These are phyloP conservation scores for Melitaea athalia DNA, from an alignment of 2,888 invertebrate genomes.

Conservation along the genomic window DNA sequence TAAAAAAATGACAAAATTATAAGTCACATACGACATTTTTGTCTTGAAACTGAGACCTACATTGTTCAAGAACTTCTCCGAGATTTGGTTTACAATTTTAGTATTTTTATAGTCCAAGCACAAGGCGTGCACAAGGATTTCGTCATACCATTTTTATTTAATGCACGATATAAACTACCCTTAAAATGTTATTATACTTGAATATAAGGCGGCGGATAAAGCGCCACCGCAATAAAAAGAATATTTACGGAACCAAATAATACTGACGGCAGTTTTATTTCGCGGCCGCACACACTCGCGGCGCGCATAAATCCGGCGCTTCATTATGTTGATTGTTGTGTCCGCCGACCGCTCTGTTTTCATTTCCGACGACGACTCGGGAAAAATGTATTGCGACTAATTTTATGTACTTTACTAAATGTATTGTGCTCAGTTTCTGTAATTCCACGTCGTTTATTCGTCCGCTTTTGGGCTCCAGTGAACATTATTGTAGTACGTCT, in stretches of 20 bases:
- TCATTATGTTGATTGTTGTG: constrained; percentile 26
- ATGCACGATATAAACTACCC: constrained; percentile 8
- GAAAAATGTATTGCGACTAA: constrained; percentile 3
- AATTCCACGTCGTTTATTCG: not conserved
- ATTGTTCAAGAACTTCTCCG: not conserved
- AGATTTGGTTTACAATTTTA: not conserved
- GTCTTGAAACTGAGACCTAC: not conserved
- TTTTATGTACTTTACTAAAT: constrained; percentile 8
- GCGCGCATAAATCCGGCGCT: constrained; percentile 12
- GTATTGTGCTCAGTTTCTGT: constrained; percentile 6
- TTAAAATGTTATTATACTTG: constrained; percentile 7
- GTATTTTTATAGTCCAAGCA: not conserved
- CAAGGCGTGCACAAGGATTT: not conserved
- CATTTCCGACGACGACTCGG: constrained; percentile 10
- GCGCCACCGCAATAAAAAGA: constrained; percentile 18
- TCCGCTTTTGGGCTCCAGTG: too few species aligned
- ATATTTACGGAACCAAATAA: constrained; percentile 22
- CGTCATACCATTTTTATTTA: not conserved
- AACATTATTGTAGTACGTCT: not conserved
- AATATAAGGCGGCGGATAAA: constrained; percentile 8
- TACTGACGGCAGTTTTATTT: constrained; percentile 18
- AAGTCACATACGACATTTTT: not conserved
- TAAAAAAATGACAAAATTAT: not conserved
- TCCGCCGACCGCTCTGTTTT: constrained; percentile 10
- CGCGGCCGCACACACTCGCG: constrained; percentile 13